Conservation (phyloP, 2,113 vertebrate species). For the Pampusana beccarii region DNA sequence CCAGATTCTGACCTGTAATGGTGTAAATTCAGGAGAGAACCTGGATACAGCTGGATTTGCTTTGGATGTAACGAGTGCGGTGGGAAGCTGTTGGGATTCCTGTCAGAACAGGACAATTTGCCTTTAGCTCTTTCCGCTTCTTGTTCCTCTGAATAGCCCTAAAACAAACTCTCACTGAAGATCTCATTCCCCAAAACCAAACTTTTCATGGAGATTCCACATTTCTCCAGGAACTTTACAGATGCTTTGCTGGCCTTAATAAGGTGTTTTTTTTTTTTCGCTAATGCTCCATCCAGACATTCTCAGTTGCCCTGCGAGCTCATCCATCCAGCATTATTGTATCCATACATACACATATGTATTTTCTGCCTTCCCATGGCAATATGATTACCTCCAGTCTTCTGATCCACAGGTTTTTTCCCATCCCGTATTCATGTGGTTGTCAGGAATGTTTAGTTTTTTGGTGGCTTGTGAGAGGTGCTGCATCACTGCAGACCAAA, state of each 20-base stretch:
- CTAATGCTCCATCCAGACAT: background rate
- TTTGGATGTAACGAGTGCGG: background rate
- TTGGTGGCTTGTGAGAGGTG: rapidly evolving
- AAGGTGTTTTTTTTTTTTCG: background rate
- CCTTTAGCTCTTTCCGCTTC: background rate
- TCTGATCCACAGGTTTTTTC: background rate
- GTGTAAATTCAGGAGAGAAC: background rate
- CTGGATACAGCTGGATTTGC: background rate
- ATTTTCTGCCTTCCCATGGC: background rate
- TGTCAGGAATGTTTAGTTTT: background rate
- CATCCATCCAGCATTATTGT: background rate
- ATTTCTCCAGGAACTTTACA: background rate
- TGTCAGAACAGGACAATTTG: background rate
- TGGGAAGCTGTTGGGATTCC: background rate
- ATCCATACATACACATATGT: no score
- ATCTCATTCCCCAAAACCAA: background rate
- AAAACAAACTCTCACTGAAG: background rate
- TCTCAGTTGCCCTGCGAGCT: background rate
- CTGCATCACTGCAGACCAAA: background rate
- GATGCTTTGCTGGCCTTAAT: background rate
- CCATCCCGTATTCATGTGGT: background rate
- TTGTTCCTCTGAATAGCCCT: background rate
- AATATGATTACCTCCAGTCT: background rate
- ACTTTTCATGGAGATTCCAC: background rate
- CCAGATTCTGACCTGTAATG: background rate